Percentiles rank a stretch among this genome's conserved stretches.
Conservation (phyloP, 2,888 invertebrate species). For the Phrixothrix hirtus region DNA sequence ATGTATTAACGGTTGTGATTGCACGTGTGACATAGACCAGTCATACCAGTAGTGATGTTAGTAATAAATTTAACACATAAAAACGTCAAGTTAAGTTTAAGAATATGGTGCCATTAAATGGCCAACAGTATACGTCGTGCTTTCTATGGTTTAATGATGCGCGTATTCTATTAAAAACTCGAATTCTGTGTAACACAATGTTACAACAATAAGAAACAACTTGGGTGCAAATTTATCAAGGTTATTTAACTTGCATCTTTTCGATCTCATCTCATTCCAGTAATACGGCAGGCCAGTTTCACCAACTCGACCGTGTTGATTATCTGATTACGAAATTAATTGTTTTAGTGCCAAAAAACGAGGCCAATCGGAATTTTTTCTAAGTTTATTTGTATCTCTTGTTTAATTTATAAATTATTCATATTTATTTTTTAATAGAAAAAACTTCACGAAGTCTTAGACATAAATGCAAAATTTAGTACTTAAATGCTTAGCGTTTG, state of each 20-base stretch:
- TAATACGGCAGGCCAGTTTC: conserved; percentile 39
- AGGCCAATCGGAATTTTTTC: conserved; percentile 46
- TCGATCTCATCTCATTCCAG: conserved; percentile 25
- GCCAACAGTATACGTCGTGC: conserved; percentile 9
- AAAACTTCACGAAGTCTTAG: conserved; percentile 13
- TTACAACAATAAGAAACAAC: no score
- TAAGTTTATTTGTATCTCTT: no score
- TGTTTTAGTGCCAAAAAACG: conserved; percentile 46
- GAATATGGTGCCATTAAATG: conserved; percentile 16
- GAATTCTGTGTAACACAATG: no score
- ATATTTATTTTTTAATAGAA: no score
- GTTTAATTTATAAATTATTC: no score
- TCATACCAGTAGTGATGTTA: conserved; percentile 35
- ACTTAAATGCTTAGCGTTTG: conserved; percentile 1
- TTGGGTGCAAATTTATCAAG: no score
- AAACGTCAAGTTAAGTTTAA: conserved; percentile 1
- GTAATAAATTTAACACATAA: conserved; percentile 30
- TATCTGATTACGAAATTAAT: conserved; percentile 26
- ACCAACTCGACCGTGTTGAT: conserved; percentile 20
- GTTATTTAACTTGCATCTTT: no score
- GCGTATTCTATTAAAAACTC: background rate
- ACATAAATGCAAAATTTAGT: conserved; percentile 1
- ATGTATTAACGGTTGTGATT: conserved; percentile 37
- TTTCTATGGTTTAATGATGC: background rate
- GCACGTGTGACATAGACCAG: conserved; percentile 32